Conservation (phyloP, 2,113 vertebrate genomes). For the Tragelaphus imberbis region DNA sequence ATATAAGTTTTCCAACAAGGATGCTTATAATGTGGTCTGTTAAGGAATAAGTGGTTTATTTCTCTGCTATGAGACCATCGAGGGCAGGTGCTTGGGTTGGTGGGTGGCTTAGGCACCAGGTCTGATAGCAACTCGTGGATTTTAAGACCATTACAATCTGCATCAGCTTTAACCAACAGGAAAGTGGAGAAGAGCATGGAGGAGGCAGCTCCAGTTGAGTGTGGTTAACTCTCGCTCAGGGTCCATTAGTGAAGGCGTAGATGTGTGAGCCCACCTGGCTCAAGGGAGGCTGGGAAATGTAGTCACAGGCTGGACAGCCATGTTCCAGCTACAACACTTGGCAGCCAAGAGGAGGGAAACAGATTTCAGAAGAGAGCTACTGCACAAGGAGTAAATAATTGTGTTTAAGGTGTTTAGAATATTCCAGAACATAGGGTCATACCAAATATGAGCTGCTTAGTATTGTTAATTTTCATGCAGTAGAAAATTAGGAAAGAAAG, state of each 20-base stretch:
- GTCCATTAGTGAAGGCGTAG: not conserved
- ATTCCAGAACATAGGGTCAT: not conserved
- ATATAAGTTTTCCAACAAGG: not conserved
- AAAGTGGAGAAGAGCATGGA: not conserved
- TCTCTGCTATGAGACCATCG: not conserved
- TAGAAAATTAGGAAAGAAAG: slow-evolving; percentile 23
- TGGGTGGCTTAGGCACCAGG: not conserved
- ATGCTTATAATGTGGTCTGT: not conserved
- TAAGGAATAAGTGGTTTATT: not conserved
- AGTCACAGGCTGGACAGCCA: not conserved
- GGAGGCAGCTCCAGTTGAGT: not conserved
- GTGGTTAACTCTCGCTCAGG: not conserved
- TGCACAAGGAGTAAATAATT: not conserved
- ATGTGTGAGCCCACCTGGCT: not conserved
- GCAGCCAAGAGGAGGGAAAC: not conserved
- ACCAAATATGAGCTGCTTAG: not conserved
- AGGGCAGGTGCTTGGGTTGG: not conserved
- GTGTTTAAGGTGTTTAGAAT: not conserved
- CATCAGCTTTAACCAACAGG: not conserved
- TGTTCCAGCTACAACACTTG: not conserved
- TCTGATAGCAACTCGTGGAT: not conserved
- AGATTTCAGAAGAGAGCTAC: not conserved
- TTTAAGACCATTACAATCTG: not conserved
- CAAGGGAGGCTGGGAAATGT: not conserved
- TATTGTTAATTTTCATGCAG: not conserved